Base-by-base conservation (phyloP, 2,797 vertebrate genomes). In the Uromys caudimaculatus region DNA sequence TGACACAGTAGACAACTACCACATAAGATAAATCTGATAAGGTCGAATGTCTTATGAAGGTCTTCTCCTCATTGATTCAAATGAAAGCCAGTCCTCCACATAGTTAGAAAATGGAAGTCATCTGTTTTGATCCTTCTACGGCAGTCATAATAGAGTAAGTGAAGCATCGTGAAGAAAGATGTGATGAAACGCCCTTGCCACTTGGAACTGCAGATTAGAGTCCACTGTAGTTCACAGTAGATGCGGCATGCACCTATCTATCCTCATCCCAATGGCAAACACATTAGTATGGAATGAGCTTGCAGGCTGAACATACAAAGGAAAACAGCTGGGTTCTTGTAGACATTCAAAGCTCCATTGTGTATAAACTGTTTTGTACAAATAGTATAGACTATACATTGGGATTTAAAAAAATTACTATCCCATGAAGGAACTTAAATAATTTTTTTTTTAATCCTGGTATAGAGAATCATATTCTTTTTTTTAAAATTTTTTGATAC, bases 201-300 rank as follows among this genome's bases (percentile, higher is more conserved):
- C 82, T 93, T 94, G 71, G 32, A 91, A 89, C 44, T 52, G 7
- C 58, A 90, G n/a, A 85, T 84, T 50, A 88, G n/a, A 64, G 21
- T 64, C 54, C 27, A 58, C 76, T 96, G 87, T 85, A n/a, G n/a
- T n/a, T n/a, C n/a, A 92, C 76, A 94, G 19, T 27, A 96, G 89
- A 60, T 47, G 11, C 47, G 56, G 9, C 9, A 17, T 84, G 93
- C 67, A 50, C 47, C 16, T 64, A 21, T 85, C 81, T 84, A 24
- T 27, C n/a, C 24, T n/a, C 64, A 85, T 3, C 41, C 84, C 92
- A 93, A 11, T 32, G 52, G 90, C 90, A 96, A 94, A 71, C 35
- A 44, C 62, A 87, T 38, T 38, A 95, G 81, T 41, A 73, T 29
- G 41, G 0, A 32, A 67, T 7, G 58, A 73, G 62, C 64, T 82